phyloP scores from a whole-genome alignment of 2,113 vertebrate species.

The Acrocephalus kingi region DNA sequence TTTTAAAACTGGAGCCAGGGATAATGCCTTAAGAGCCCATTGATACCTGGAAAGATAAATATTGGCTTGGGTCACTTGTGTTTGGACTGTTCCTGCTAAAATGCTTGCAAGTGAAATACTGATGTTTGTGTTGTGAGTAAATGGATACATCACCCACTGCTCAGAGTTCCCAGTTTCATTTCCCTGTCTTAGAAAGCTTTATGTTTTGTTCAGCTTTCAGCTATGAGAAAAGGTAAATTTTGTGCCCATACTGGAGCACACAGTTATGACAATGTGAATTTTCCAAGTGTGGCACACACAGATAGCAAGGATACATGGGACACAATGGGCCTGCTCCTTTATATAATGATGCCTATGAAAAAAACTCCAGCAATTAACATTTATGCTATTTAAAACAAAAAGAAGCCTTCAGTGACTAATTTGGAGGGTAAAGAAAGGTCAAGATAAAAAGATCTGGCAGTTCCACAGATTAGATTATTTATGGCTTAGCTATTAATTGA shows the following conservation, averaged over 20 bases:
- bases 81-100: background rate
- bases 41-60: background rate
- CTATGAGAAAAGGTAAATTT: background rate
- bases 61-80: background rate
- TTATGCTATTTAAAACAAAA: background rate
- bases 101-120: background rate
- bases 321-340: background rate
- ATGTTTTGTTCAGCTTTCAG: background rate
- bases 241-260: background rate
- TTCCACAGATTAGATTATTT: background rate
- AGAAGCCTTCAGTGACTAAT: fast-evolving
- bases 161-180: background rate
- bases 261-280: background rate
- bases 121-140: background rate
- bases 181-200: background rate
- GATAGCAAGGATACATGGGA: background rate
- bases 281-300: background rate
- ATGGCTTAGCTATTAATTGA: background rate
- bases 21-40: background rate
- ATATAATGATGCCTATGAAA: background rate
- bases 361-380: fast-evolving
- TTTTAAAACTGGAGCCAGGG: background rate
- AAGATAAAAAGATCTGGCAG: background rate
- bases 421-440: background rate
- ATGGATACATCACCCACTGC: background rate